A percentile compares a stretch with the other conserved stretches of the same genome.
phyloP scores from a whole-genome alignment of 1,140 invertebrate species.

The Sycophila sp. region DNA sequence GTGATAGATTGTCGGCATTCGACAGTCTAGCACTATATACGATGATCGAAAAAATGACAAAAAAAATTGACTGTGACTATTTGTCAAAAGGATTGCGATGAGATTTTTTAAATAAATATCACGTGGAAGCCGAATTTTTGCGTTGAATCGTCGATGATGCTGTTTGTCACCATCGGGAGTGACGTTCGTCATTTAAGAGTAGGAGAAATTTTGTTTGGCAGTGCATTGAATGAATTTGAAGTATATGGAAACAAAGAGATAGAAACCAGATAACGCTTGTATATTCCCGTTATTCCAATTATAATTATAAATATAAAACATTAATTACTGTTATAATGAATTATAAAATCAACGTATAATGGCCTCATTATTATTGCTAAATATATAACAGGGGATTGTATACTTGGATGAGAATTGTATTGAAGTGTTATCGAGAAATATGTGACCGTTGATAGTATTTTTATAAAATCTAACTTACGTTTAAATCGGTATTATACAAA shows the following conservation, averaged over 20 bases:
- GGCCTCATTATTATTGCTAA: slow-evolving; percentile 17
- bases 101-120: neutral
- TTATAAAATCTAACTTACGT: slow-evolving; percentile 56
- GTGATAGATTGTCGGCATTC: slow-evolving; percentile 22
- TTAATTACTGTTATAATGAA: slow-evolving; percentile 27
- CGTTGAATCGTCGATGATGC: neutral
- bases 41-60: neutral
- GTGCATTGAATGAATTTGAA: neutral
- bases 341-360: slow-evolving; percentile 12
- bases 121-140: neutral
- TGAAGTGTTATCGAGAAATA: slow-evolving; percentile 46
- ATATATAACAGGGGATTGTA: slow-evolving; percentile 32
- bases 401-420: slow-evolving; percentile 39
- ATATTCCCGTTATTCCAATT: slow-evolving; percentile 25
- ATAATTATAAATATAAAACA: slow-evolving; percentile 19
- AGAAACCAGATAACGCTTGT: slow-evolving; percentile 19
- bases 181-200: neutral
- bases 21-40: slow-evolving; percentile 13
- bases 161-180: neutral
- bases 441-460: slow-evolving; percentile 55
- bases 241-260: neutral
- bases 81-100: neutral
- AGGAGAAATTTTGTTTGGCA: neutral
- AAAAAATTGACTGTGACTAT: slow-evolving; percentile 28
- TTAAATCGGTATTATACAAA: slow-evolving; percentile 43